Evolutionary conservation across 2,797 vertebrate genomes (phyloP).

Genomic region (Alexandromys oeconomus): DNA sequence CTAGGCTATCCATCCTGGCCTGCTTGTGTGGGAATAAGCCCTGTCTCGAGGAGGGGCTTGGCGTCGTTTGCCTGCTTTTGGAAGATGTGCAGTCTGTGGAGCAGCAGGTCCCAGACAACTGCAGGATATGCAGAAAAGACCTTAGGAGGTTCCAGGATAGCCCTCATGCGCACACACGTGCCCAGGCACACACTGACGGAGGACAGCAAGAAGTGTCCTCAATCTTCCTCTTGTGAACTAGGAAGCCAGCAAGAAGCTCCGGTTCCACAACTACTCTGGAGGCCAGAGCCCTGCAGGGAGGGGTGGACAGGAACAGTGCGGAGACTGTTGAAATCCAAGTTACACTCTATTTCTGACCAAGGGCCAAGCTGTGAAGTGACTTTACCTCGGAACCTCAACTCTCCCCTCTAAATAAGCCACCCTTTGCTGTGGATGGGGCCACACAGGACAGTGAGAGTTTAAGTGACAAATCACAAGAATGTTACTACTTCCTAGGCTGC

Average conservation of each 20-base stretch:
- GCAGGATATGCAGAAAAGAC: background rate
- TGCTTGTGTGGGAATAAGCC: background rate
- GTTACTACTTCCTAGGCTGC: background rate
- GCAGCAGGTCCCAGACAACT: background rate
- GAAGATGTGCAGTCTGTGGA: background rate
- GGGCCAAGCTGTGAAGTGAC: background rate
- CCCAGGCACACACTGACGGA: background rate
- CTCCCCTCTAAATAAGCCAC: background rate
- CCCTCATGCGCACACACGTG: background rate
- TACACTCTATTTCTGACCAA: slow-evolving; percentile 15
- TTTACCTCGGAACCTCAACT: background rate
- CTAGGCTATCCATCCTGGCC: background rate
- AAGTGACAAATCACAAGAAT: background rate
- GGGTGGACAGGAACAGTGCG: too few relatives aligned
- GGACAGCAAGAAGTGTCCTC: background rate
- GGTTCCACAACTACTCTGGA: background rate
- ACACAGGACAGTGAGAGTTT: background rate
- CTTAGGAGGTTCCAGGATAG: background rate
- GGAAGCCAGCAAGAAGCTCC: slow-evolving; percentile 14
- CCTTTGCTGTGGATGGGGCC: background rate
- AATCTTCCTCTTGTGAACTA: slow-evolving; percentile 23
- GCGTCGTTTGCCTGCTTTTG: background rate
- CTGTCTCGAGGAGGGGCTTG: background rate
- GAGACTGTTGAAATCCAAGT: slow-evolving; percentile 5
- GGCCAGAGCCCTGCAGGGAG: background rate